These are phyloP conservation scores for Leptopilina clavipes DNA, from an alignment of 1,140 invertebrate genomes.

Conservation along the genomic window DNA sequence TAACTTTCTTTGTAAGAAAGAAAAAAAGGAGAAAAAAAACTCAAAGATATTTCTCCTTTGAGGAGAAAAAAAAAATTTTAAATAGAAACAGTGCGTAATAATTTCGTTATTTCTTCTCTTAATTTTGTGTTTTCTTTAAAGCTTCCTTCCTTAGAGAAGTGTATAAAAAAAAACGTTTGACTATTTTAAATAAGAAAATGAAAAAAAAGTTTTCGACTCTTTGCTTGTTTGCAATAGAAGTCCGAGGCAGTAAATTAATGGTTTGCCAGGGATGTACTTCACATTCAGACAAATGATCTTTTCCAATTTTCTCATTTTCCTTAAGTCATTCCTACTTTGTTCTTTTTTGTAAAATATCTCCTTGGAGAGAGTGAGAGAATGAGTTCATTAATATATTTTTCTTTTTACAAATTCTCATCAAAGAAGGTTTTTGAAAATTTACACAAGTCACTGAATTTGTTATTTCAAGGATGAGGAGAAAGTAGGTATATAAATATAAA, in stretches of 20 bases:
- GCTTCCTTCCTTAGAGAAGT: too few relatives aligned
- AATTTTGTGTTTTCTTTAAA: neutral
- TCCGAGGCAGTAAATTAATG: constrained; percentile 27
- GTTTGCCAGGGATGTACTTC: neutral
- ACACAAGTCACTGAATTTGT: too few relatives aligned
- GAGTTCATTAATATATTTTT: neutral
- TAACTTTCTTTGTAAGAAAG: neutral
- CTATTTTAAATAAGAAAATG: constrained; percentile 20
- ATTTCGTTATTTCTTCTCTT: neutral
- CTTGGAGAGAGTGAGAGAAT: neutral
- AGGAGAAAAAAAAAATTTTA: neutral
- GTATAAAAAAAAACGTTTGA: neutral
- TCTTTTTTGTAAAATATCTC: neutral
- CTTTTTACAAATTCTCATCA: neutral
- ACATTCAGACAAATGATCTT: constrained; percentile 26
- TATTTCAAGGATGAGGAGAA: too few relatives aligned
- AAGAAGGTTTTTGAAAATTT: neutral
- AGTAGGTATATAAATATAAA: too few relatives aligned
- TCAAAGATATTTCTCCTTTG: neutral
- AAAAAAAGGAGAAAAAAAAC: neutral
- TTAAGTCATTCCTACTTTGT: constrained; percentile 13
- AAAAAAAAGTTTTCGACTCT: neutral
- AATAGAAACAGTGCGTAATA: neutral
- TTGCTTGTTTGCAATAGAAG: constrained; percentile 28
- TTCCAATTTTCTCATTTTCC: constrained; percentile 31